phyloP scores from a whole-genome alignment of 2,797 vertebrate genomes.

The Enteromius fasciolatus region DNA sequence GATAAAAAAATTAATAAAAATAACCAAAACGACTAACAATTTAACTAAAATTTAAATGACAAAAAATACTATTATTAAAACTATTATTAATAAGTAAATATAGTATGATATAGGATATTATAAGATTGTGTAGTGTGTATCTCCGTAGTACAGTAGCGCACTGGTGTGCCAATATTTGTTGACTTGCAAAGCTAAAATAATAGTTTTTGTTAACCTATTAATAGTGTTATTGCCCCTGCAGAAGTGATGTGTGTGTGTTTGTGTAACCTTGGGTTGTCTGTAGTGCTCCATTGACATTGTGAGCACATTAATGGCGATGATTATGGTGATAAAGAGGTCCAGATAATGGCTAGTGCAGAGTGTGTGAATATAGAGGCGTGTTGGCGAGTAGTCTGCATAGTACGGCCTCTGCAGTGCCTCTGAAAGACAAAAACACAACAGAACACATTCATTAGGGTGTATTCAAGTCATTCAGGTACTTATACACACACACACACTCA shows the following conservation, averaged over 20 bases:
- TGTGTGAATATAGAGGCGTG: slow-evolving; percentile 86
- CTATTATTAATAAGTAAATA: background rate
- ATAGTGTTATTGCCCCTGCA: background rate
- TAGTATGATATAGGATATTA: background rate
- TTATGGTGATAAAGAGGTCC: slow-evolving; percentile 97
- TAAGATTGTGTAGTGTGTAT: background rate
- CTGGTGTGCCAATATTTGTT: background rate
- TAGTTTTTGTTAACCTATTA: background rate
- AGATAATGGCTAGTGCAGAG: slow-evolving; percentile 95
- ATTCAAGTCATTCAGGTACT: slow-evolving; percentile 45
- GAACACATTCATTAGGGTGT: slow-evolving; percentile 28
- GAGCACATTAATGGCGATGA: slow-evolving; percentile 95
- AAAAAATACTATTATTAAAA: too few species aligned
- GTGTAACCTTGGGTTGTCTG: slow-evolving; percentile 87
- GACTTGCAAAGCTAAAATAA: background rate
- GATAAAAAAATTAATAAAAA: background rate
- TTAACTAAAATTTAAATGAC: background rate
- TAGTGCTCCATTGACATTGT: slow-evolving; percentile 99
- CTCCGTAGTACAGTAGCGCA: background rate
- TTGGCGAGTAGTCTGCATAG: slow-evolving; percentile 89
- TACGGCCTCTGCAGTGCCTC: slow-evolving; percentile 92
- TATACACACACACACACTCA: background rate
- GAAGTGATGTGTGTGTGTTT: background rate
- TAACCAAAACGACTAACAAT: background rate
- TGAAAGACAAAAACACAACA: slow-evolving; percentile 64